These are phyloP conservation scores for Cryptoblepharus egeriae DNA, from an alignment of 2,797 vertebrate genomes.

Conservation along the genomic window DNA sequence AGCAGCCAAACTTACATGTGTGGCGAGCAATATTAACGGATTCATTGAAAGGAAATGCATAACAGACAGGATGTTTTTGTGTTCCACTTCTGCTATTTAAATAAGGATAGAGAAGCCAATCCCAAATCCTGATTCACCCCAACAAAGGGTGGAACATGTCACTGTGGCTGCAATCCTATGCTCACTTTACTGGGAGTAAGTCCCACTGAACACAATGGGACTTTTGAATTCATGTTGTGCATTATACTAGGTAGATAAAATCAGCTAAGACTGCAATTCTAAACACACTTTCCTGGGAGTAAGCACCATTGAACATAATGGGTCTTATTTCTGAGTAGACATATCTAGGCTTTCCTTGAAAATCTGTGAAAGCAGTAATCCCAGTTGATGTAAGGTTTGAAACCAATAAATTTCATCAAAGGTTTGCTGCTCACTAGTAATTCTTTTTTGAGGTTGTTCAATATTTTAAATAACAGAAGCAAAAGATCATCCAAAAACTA, in stretches of 20 bases:
- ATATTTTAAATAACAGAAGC: neutral
- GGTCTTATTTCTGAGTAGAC: too few species aligned
- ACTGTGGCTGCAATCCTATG: too few species aligned
- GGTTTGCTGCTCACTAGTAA: neutral
- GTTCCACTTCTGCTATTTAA: neutral
- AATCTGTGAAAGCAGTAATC: neutral
- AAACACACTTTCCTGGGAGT: too few species aligned
- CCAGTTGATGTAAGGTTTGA: neutral
- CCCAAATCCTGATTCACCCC: neutral
- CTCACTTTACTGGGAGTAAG: too few species aligned
- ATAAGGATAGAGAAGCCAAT: neutral
- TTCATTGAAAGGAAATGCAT: neutral
- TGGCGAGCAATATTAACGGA: neutral
- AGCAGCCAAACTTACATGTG: accelerated
- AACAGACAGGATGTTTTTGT: neutral
- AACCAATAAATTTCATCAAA: neutral
- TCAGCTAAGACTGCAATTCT: neutral
- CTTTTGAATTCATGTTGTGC: too few species aligned
- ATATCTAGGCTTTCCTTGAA: too few species aligned
- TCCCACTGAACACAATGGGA: too few species aligned
- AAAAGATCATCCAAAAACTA: neutral
- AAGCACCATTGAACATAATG: too few species aligned
- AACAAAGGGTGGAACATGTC: neutral
- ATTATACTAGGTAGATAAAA: neutral
- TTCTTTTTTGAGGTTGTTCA: neutral